These are phyloP conservation scores for Paramisgurnus dabryanus DNA, from an alignment of 2,113 vertebrate genomes.

Conservation along the genomic window DNA sequence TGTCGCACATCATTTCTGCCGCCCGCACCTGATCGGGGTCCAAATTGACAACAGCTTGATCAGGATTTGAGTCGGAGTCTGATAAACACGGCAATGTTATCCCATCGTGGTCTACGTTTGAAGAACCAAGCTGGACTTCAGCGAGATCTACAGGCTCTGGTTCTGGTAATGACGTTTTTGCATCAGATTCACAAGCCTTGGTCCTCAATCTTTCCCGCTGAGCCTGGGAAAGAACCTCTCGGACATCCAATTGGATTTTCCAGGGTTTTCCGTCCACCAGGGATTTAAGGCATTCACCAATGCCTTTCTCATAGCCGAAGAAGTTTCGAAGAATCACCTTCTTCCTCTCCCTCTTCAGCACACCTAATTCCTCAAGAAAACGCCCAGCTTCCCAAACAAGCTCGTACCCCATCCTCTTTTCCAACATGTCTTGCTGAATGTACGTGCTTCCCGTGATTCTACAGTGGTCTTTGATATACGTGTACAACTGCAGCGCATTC, in stretches of 20 bases:
- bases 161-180: neutral
- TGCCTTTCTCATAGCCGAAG: slow-evolving; percentile 74
- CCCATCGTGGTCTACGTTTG: neutral
- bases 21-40: slow-evolving; percentile 79
- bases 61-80: neutral
- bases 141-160: neutral
- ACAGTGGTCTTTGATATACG: slow-evolving; percentile 71
- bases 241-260: slow-evolving; percentile 69
- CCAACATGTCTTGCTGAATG: slow-evolving; percentile 64
- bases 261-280: slow-evolving; percentile 63
- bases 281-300: slow-evolving; percentile 65
- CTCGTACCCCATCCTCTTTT: slow-evolving; percentile 44
- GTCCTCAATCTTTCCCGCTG: neutral
- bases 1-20: slow-evolving; percentile 77
- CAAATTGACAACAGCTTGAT: slow-evolving; percentile 44
- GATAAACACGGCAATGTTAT: neutral
- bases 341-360: slow-evolving; percentile 68
- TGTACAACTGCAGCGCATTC: slow-evolving; percentile 75
- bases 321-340: slow-evolving; percentile 70
- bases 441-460: slow-evolving; percentile 76
- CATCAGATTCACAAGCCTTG: neutral
- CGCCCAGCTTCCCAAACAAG: slow-evolving; percentile 70
- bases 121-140: neutral
- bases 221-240: slow-evolving; percentile 60
- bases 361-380: slow-evolving; percentile 71